These are phyloP conservation scores for Pavo muticus DNA, from an alignment of 2,113 vertebrate species.

Conservation along the genomic window DNA sequence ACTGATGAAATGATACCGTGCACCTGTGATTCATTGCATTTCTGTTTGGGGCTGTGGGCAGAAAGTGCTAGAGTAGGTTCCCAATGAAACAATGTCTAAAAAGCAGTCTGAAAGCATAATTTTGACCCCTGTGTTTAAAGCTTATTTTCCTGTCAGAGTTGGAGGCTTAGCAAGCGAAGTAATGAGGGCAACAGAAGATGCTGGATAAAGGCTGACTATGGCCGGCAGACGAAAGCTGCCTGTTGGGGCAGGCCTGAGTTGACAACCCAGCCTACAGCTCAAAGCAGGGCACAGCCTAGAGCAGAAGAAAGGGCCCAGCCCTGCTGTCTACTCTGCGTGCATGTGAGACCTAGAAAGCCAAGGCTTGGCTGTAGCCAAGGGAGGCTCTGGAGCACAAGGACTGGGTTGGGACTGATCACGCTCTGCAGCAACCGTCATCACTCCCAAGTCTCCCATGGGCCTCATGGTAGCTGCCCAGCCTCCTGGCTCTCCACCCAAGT, in stretches of 20 bases:
- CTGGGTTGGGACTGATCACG: neutral
- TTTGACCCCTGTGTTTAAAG: neutral
- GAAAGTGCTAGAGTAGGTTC: neutral
- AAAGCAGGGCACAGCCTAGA: neutral
- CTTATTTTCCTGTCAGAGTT: neutral
- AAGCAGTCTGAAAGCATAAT: neutral
- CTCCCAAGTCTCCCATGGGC: neutral
- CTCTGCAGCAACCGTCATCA: neutral
- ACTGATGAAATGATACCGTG: neutral
- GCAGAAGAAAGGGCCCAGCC: neutral
- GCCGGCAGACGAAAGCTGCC: neutral
- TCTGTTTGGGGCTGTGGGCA: neutral
- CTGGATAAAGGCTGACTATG: rapidly evolving
- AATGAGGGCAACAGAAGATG: neutral
- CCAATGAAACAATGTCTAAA: neutral
- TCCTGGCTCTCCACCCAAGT: neutral
- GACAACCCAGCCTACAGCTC: neutral
- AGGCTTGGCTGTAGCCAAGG: neutral
- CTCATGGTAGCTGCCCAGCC: neutral
- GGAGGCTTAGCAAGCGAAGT: neutral
- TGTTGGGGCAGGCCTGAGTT: neutral
- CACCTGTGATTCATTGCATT: neutral
- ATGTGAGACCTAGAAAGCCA: neutral
- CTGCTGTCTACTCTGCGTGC: neutral
- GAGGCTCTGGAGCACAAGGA: rapidly evolving